Conservation (phyloP, 2,797 vertebrate species). For the Lacerta viridis region DNA sequence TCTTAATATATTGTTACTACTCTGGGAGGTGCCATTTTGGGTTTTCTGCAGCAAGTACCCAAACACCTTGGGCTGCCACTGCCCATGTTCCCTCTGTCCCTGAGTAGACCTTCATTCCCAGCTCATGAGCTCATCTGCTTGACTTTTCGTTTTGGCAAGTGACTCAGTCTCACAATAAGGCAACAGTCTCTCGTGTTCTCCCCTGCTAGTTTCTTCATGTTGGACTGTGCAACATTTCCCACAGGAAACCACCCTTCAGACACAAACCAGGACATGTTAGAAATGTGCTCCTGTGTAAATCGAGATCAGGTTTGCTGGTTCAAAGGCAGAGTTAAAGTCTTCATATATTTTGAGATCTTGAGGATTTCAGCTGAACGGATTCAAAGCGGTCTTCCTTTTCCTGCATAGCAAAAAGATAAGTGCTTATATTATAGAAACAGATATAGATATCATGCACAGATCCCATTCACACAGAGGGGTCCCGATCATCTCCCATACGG, state of each 20-base stretch:
- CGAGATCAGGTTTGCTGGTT: constrained; percentile 74
- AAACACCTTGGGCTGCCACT: background rate
- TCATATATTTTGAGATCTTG: constrained; percentile 88
- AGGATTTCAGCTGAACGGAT: constrained; percentile 94
- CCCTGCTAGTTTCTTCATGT: constrained; percentile 62
- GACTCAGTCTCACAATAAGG: constrained; percentile 80
- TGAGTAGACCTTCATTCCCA: constrained; percentile 83
- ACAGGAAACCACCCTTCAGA: constrained; percentile 68
- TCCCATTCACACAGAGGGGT: background rate
- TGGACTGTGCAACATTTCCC: constrained; percentile 62
- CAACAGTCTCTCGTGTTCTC: constrained; percentile 73
- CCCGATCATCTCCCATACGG: background rate
- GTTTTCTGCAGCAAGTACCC: constrained; percentile 1
- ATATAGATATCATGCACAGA: background rate
- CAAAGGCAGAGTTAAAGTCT: constrained; percentile 73
- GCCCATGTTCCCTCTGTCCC: constrained; percentile 77
- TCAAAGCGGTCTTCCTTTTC: constrained; percentile 92
- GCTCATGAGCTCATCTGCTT: constrained; percentile 71
- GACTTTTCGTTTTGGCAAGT: constrained; percentile 79
- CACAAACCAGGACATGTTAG: constrained; percentile 71
- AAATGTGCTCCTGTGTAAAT: constrained; percentile 76
- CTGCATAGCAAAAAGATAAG: constrained; percentile 74
- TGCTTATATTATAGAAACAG: too few relatives aligned
- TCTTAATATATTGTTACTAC: background rate
- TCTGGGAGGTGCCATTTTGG: background rate